Evolutionary conservation across 2,888 invertebrate genomes (phyloP).

Genomic region (Cheilosia variabilis): DNA sequence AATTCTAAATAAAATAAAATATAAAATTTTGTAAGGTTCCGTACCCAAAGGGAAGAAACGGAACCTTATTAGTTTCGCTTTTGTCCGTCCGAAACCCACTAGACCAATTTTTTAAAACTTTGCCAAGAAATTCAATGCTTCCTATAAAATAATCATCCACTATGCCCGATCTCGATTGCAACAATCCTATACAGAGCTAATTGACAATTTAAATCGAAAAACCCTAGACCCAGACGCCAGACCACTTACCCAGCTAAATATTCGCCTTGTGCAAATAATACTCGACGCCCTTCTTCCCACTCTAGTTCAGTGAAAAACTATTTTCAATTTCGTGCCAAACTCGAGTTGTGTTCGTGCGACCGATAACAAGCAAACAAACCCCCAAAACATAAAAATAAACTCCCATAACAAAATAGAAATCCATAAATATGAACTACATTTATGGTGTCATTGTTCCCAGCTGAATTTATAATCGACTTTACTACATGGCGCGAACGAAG

Average conservation of each 20-base stretch:
- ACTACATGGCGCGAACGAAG: slow-evolving; percentile 25
- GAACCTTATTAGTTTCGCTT: no score
- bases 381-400: slow-evolving; percentile 22
- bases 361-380: slow-evolving; percentile 11
- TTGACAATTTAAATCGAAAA: slow-evolving; percentile 6
- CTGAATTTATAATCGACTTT: slow-evolving; percentile 60
- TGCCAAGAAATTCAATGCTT: no score
- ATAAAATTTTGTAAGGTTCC: no score
- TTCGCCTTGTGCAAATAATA: background rate
- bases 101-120: no score
- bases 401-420: slow-evolving; percentile 19
- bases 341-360: slow-evolving; percentile 3
- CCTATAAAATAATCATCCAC: no score
- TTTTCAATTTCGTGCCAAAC: slow-evolving; percentile 36
- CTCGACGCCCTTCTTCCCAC: background rate
- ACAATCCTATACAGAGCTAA: background rate
- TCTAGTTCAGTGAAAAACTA: background rate
- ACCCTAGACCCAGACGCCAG: background rate
- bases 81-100: no score
- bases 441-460: slow-evolving; percentile 61
- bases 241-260: background rate
- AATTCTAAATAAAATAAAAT: no score
- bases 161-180: no score
- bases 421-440: slow-evolving; percentile 65
- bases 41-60: no score